Base-by-base conservation (phyloP, 2,888 invertebrate species). In the Polymixis lichenea region DNA sequence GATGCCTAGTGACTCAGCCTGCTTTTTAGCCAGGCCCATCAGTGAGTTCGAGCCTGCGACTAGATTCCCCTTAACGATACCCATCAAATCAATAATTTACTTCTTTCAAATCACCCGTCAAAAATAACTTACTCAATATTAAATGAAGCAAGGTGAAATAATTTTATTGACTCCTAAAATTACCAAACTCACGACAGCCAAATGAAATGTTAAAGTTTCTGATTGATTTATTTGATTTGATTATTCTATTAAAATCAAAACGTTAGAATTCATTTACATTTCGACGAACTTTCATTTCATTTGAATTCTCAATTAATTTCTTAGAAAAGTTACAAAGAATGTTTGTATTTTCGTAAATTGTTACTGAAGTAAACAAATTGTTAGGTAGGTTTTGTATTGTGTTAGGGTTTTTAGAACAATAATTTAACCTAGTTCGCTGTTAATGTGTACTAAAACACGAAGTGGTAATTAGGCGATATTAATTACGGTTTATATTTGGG, bases 171-270 rank as follows among this genome's bases (percentile, higher is more conserved):
- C 83, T 80, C 61, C 17, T 56, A 68, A 87, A 77, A 71, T 84
- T 56, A 72, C 61, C 53, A 73, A 86, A 72, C 60, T 69, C 81
- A 38, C 64, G 69, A 75, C 74, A 75, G 72, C 66, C 75, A 75
- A 86, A 80, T 77, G 61, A 82, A 87, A 77, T 78, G 75, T 81
- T 69, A 72, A 84, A 82, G 72, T 86, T 60, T 65, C 7, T 84
- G 84, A 87, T 86, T 86, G 82, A 86, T 85, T 86, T 77, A 87
- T 79, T 86, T 73, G 78, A 86, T 80, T 87, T 76, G 60, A 77
- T 87, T 80, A 86, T 78, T 84, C 61, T 60, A 77, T 87, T 70
- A 72, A 72, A 86, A 87, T 80, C 77, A 84, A 82, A 87, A 82
- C 53, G 58, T 73, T 72, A 77, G 32, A 74, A 67, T 72, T 68